Evolutionary conservation across 2,888 invertebrate species (phyloP).

Genomic region (Galerucella nymphaeae): DNA sequence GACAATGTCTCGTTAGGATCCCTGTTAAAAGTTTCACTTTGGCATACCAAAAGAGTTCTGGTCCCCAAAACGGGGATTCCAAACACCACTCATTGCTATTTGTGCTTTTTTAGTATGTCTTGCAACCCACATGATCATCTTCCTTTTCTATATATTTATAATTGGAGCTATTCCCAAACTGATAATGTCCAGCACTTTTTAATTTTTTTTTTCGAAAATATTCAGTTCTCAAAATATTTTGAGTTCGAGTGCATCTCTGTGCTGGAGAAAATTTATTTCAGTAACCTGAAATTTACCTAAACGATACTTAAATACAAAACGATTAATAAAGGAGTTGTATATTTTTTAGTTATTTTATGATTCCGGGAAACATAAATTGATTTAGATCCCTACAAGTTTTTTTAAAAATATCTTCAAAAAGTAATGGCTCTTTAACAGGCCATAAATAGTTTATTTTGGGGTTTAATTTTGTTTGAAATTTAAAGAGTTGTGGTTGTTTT

Average conservation of each 20-base stretch:
- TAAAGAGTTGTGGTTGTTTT: constrained; percentile 11
- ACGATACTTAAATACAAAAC: constrained; percentile 12
- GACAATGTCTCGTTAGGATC: too few species aligned
- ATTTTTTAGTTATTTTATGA: constrained; percentile 28
- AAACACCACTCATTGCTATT: too few species aligned
- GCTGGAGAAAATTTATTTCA: constrained; percentile 5
- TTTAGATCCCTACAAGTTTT: constrained; percentile 28
- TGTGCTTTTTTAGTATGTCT: too few species aligned
- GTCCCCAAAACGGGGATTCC: too few species aligned
- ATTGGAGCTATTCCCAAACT: too few species aligned
- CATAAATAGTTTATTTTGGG: constrained; percentile 27
- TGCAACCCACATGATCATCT: too few species aligned
- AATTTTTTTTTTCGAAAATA: neutral
- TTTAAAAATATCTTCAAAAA: constrained; percentile 36
- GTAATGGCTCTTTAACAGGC: constrained; percentile 31
- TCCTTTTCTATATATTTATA: too few species aligned
- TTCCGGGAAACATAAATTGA: constrained; percentile 30
- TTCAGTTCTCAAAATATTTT: neutral
- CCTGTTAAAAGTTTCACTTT: too few species aligned
- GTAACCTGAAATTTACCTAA: constrained; percentile 19
- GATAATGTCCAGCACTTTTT: too few species aligned
- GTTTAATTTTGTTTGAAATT: constrained; percentile 24
- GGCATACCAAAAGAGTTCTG: too few species aligned
- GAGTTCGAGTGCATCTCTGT: constrained; percentile 1
- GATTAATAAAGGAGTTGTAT: constrained; percentile 19